Evolutionary conservation across 2,113 vertebrate species (phyloP), one percentile per base, ranked within the genome.

Genomic region (Parotia lawesii): DNA sequence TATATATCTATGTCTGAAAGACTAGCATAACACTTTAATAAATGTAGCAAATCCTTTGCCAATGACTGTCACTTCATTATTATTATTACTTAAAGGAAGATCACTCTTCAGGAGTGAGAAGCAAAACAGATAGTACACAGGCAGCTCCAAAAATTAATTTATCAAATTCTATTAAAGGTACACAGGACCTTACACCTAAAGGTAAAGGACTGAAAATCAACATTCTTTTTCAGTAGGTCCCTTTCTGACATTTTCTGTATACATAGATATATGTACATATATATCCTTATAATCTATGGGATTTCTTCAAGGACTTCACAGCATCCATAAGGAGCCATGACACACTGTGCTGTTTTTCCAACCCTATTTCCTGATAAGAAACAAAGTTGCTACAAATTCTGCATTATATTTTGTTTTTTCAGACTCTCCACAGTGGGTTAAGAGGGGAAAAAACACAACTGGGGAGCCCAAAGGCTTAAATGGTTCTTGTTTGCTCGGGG

Each of bases 221-320:
- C 4, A 40, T 71, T 78, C 5, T 27, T 82, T 81, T 92, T 48
- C 44, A 76, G 21, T 3, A 47, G 10, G 44, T 64, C 11, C 15
- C 10, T 37, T 83, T 64, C 58, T 67, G 60, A 80, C 27, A 29
- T 65, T 33, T 84, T 57, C 15, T 0, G 0, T 67, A 17, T 27
- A 35, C 4, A 19, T 0, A 45, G 15, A 45, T 22, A 60, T 2
- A 20, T 3, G 2, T 44, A 48, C 11, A 24, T 48, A n/a, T 5
- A 60, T 5, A 76, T 54, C 35, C 45, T 53, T 27, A 65, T 23
- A 67, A 29, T 15, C 25, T 27, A 4, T n/a, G 44, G 24, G 18
- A 56, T 76, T 82, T 85, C 53, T 93, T 44, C 50, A 73, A 72
- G 29, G 48, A 47, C 29, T 56, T 70, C 2, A 57, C 16, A 81